Evolutionary conservation across 2,888 invertebrate genomes (phyloP).

Genomic region (Apomyelois bistriatella): DNA sequence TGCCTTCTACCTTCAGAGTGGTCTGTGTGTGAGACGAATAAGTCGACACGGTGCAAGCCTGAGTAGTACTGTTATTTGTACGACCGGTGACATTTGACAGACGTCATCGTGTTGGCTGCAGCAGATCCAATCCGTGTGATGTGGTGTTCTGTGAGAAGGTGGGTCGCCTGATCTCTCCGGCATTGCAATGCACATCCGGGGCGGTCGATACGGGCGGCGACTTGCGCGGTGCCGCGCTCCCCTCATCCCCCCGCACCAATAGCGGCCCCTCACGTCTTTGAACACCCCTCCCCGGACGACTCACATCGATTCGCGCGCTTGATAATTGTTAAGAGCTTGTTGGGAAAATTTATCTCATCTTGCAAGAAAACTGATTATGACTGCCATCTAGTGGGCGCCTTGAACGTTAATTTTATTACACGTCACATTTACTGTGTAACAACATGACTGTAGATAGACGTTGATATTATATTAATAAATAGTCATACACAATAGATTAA

Average conservation of each 20-base stretch:
- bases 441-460: background rate
- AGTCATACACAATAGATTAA: too few relatives aligned
- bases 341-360: constrained; percentile 35
- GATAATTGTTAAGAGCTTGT: constrained; percentile 52
- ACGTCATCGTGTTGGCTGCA: background rate
- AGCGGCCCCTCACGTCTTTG: constrained; percentile 44
- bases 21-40: too few relatives aligned
- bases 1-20: too few relatives aligned
- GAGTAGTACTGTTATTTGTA: too few relatives aligned
- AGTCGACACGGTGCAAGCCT: too few relatives aligned
- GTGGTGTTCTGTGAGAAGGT: constrained; percentile 50
- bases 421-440: background rate
- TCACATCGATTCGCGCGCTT: constrained; percentile 69
- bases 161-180: constrained; percentile 61
- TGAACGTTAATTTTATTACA: background rate
- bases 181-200: constrained; percentile 74
- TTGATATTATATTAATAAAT: too few relatives aligned
- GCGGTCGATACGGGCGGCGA: constrained; percentile 74
- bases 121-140: constrained; percentile 6
- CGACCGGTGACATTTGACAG: background rate
- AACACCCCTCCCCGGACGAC: constrained; percentile 47
- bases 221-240: constrained; percentile 67
- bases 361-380: constrained; percentile 25
- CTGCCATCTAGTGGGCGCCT: background rate
- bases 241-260: constrained; percentile 47